These are phyloP conservation scores for Conus canariensis DNA, from an alignment of 2,888 invertebrate species.

Conservation along the genomic window DNA sequence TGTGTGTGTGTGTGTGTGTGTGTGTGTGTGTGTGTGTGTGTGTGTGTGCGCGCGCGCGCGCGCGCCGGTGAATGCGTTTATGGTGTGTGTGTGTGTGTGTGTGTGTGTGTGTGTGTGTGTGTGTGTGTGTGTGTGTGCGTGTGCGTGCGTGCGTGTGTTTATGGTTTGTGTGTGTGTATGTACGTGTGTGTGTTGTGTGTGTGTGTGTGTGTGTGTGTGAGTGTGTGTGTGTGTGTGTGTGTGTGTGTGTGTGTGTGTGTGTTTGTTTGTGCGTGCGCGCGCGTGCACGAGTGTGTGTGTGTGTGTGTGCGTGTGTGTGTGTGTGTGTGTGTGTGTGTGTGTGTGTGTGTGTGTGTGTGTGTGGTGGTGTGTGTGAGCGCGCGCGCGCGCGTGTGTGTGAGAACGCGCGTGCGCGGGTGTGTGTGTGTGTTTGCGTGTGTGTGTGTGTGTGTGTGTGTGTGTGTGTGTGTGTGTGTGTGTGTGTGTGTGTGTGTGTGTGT, in stretches of 20 bases:
- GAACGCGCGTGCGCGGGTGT: background rate
- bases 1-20: too few species aligned
- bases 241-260: background rate
- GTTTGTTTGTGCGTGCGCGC: background rate
- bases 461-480: background rate
- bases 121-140: background rate
- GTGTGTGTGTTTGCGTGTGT: slow-evolving; percentile 1
- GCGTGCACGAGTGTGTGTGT: background rate
- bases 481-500: slow-evolving; percentile 3
- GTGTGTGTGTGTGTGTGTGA: background rate
- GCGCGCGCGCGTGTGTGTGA: background rate
- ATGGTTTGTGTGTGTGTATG: background rate
- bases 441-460: slow-evolving; percentile 3
- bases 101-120: background rate
- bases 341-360: slow-evolving; percentile 6
- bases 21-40: slow-evolving; percentile 1
- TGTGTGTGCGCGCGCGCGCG: background rate
- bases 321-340: background rate
- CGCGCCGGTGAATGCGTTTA: background rate
- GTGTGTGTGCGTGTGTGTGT: background rate
- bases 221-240: background rate
- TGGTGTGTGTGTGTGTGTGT: background rate
- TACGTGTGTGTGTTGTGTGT: background rate
- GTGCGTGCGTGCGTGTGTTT: background rate
- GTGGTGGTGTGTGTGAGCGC: background rate